Evolutionary conservation across 2,113 vertebrate species (phyloP).

Genomic region (Peromyscus polionotus): DNA sequence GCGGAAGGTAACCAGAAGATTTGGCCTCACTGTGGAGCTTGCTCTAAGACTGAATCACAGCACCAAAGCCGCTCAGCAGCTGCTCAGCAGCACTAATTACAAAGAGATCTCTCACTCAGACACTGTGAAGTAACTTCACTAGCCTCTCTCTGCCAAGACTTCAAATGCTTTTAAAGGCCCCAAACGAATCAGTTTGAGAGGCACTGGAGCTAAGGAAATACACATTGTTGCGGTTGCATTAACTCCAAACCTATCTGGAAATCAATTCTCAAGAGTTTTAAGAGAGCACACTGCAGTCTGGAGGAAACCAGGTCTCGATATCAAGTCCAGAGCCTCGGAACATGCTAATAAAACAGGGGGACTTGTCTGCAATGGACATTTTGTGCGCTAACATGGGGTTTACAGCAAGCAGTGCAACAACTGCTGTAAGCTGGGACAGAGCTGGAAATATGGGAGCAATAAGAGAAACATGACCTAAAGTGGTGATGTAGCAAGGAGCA

Average conservation of each 20-base stretch:
- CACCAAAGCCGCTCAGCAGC: slow-evolving; percentile 73
- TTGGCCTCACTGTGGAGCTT: slow-evolving; percentile 13
- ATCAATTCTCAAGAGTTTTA: slow-evolving; percentile 9
- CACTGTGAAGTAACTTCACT: slow-evolving; percentile 63
- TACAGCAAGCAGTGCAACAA: not conserved
- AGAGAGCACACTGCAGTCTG: not conserved
- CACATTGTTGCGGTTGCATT: not conserved
- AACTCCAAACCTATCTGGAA: slow-evolving; percentile 53
- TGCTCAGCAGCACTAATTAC: slow-evolving; percentile 59
- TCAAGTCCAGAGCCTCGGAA: slow-evolving; percentile 40
- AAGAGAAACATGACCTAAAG: slow-evolving; percentile 64
- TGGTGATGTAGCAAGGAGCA: slow-evolving; percentile 52
- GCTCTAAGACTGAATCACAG: slow-evolving; percentile 49
- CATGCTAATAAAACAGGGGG: not conserved
- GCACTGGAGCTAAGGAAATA: slow-evolving; percentile 42
- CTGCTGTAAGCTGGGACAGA: slow-evolving; percentile 52
- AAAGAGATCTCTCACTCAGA: slow-evolving; percentile 68
- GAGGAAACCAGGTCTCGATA: slow-evolving; percentile 10
- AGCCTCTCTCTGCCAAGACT: slow-evolving; percentile 59
- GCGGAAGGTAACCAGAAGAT: slow-evolving; percentile 3
- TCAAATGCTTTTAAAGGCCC: slow-evolving; percentile 62
- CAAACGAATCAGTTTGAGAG: slow-evolving; percentile 57
- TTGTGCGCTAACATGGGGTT: slow-evolving; percentile 24
- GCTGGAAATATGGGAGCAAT: slow-evolving; percentile 41
- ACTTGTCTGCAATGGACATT: slow-evolving; percentile 41